Base-by-base conservation (phyloP, 2,113 vertebrate genomes). In the Gallinago media region DNA sequence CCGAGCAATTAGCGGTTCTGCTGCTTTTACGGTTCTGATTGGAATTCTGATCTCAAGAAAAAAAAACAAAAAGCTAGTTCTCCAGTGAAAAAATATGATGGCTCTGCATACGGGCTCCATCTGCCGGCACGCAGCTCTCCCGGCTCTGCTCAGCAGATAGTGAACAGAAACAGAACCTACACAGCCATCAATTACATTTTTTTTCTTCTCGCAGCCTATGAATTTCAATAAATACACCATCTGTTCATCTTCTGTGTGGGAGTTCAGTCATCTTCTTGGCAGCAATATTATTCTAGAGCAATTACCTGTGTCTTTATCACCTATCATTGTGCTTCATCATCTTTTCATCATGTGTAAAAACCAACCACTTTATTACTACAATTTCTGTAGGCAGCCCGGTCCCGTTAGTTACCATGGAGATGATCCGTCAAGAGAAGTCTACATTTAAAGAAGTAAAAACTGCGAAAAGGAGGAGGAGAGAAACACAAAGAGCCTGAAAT, bases 201-300 rank as follows among this genome's bases (percentile, higher is more conserved):
- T 36, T 46, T 97, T 96, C 97, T 95, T 95, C 97, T 96, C 89
- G 42, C 95, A 96, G 97, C 96, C 97, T 97, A 96, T 97, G 98
- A 98, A 97, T 98, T 98, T 98, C 97, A 98, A 98, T 97, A 97
- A 97, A 97, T 96, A 96, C 79, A 85, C 98, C 98, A 98, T 98
- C 98, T 98, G 98, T 98, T 98, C 98, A 98, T 98, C 98, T 98
- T 97, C 98, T 98, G 96, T 96, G 98, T 97, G 96, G 98, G 98
- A 98, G 98, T 97, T 97, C 97, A 97, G 87, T 98, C 97, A 97
- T 98, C 97, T 95, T 97, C 93, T 97, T 97, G 98, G 98, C 98
- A 98, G 97, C 93, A 62, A 97, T 89, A 96, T 98, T 98, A 97
- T 97, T 97, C 98, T 96, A 86, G 94, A 94, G 97, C 97, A 98